These are phyloP conservation scores for Eptesicus fuscus DNA, from an alignment of 2,113 vertebrate species.

Conservation along the genomic window DNA sequence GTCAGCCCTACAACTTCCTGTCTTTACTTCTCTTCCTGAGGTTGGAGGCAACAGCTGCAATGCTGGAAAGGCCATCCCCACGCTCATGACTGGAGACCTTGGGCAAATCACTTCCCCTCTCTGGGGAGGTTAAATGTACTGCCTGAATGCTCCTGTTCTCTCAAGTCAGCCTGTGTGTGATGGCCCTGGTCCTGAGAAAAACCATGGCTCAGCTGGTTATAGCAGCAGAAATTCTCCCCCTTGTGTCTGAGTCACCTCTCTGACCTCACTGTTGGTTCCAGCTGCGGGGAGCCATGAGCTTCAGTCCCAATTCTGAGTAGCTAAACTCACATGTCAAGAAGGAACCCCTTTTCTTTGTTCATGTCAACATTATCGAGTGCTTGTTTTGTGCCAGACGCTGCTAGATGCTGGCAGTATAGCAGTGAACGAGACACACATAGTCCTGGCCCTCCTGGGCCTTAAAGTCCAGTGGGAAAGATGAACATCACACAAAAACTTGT, in stretches of 20 bases:
- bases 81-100: not conserved
- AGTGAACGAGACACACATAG: not conserved
- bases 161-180: not conserved
- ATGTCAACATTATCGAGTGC: too few species aligned
- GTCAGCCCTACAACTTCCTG: not conserved
- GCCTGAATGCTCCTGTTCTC: not conserved
- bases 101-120: constrained; percentile 86
- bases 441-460: not conserved
- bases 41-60: not conserved
- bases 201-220: not conserved
- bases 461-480: not conserved
- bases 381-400: not conserved
- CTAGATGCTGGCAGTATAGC: too few species aligned
- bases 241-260: not conserved
- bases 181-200: not conserved
- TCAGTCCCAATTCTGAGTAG: not conserved
- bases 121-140: constrained; percentile 17
- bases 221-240: not conserved
- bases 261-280: not conserved
- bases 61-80: not conserved
- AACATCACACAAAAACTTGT: not conserved
- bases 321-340: not conserved
- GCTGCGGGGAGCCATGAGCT: not conserved
- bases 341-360: not conserved
- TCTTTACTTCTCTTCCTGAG: not conserved